Evolutionary conservation across 2,888 invertebrate species (phyloP).

Genomic region (Theretra japonica): DNA sequence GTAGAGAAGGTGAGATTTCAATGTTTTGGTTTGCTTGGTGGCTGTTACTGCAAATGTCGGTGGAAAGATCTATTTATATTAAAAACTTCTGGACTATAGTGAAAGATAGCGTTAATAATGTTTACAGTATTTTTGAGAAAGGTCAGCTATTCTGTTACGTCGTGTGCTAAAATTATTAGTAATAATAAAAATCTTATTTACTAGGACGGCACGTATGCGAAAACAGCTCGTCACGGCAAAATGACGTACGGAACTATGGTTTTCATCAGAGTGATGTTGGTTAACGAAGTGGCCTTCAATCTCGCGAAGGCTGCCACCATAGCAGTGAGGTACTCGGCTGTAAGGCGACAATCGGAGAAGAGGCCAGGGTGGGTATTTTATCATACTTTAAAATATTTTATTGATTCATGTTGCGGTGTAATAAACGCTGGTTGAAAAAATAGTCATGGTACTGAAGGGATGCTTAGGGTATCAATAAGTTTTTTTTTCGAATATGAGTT

Average conservation of each 20-base stretch:
- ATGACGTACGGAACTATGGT: conserved; percentile 95
- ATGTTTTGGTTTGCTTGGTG: not conserved
- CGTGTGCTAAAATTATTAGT: no score
- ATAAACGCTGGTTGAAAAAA: no score
- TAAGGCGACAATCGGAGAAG: conserved; percentile 94
- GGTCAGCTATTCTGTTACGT: no score
- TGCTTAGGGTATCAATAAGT: no score
- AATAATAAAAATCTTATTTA: no score
- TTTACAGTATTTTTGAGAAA: no score
- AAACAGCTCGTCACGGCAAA: conserved; percentile 89
- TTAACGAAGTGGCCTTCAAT: conserved; percentile 89
- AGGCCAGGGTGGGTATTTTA: conserved; percentile 87
- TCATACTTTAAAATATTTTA: not conserved
- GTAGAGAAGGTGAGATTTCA: conserved; percentile 77
- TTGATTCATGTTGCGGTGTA: no score
- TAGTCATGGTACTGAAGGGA: no score
- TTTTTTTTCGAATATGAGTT: no score
- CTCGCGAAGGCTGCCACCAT: conserved; percentile 93
- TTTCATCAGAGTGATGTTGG: conserved; percentile 93
- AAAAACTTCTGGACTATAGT: no score
- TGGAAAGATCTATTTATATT: no score
- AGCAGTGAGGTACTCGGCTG: conserved; percentile 94
- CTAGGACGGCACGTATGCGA: conserved; percentile 93
- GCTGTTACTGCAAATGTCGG: not conserved
- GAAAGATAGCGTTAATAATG: no score